Conservation (phyloP, 2,888 invertebrate genomes). For the Lordiphosa fenestrarum region DNA sequence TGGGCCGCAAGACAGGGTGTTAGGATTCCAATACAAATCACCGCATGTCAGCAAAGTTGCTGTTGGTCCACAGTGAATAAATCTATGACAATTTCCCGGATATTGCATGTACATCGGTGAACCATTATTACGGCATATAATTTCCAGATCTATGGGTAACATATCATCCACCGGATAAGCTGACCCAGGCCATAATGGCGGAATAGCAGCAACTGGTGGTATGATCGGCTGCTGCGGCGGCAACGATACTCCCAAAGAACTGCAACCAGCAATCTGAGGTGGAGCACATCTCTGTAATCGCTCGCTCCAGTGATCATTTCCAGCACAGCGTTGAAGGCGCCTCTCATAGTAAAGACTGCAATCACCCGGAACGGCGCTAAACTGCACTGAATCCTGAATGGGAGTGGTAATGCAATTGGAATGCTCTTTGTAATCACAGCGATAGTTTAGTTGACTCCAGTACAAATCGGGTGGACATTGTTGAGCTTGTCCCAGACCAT, state of each 20-base stretch:
- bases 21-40: constrained; percentile 59
- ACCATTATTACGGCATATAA: constrained; percentile 21
- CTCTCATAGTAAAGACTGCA: constrained; percentile 71
- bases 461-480: constrained; percentile 64
- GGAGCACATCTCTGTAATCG: constrained; percentile 57
- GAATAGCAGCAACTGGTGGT: constrained; percentile 27
- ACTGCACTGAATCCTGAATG: constrained; percentile 25
- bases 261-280: constrained; percentile 47
- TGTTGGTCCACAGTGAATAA: constrained; percentile 66
- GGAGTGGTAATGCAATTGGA: constrained; percentile 48
- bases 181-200: constrained; percentile 20
- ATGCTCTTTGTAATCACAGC: constrained; percentile 64
- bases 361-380: constrained; percentile 53
- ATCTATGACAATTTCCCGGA: constrained; percentile 72
- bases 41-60: constrained; percentile 56
- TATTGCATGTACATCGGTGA: constrained; percentile 47
- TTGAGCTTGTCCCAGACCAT: constrained; percentile 49
- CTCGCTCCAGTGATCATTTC: constrained; percentile 61
- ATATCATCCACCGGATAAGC: neutral
- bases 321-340: constrained; percentile 43
- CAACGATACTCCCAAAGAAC: too few relatives aligned
- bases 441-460: constrained; percentile 64
- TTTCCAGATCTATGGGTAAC: constrained; percentile 13
- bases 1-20: constrained; percentile 43
- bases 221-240: neutral